A percentile compares a stretch with the other conserved stretches of the same genome.
These are phyloP conservation scores for Tachuris rubrigastra DNA, from an alignment of 2,113 vertebrate species.

Conservation along the genomic window DNA sequence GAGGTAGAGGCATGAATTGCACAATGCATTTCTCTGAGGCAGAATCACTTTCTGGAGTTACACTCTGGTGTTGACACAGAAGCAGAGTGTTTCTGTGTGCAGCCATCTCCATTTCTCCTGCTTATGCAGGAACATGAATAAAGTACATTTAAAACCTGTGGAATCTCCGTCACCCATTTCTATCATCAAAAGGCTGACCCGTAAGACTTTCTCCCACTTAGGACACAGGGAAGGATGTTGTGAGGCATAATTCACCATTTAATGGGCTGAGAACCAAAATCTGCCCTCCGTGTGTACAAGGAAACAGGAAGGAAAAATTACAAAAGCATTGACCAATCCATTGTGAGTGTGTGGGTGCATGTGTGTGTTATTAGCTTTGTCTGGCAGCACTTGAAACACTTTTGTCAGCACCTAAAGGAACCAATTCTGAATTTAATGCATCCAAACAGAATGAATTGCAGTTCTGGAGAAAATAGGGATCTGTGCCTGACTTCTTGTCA, in stretches of 20 bases:
- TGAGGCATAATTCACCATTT: neutral
- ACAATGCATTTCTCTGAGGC: neutral
- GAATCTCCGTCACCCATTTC: neutral
- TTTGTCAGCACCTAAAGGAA: neutral
- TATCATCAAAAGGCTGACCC: neutral
- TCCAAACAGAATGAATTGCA: neutral
- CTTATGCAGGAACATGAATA: neutral
- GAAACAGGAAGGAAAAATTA: neutral
- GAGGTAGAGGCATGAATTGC: neutral
- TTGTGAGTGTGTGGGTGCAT: rapidly evolving
- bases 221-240: neutral
- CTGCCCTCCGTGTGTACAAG: neutral
- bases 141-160: neutral
- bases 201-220: neutral
- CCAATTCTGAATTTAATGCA: neutral
- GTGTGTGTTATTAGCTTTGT: neutral
- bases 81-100: neutral
- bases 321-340: neutral
- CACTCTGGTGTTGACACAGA: neutral
- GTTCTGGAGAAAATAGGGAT: neutral
- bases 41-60: neutral
- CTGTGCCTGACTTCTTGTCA: neutral
- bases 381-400: neutral
- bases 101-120: neutral
- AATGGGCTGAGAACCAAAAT: neutral